Base-by-base conservation (phyloP, 2,888 invertebrate genomes). In the Caenorhabditis panamensis region DNA sequence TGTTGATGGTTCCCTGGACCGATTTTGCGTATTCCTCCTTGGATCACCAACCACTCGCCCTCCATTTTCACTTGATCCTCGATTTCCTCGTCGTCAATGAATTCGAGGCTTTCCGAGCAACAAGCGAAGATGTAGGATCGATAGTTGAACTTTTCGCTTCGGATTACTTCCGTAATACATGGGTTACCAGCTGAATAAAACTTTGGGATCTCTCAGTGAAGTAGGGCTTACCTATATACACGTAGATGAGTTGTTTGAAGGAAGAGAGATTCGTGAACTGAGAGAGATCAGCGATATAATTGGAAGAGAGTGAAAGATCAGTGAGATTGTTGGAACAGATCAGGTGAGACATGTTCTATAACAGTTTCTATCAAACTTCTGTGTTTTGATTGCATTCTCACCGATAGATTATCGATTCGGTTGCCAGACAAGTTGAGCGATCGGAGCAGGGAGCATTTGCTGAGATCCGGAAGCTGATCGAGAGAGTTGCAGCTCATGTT, bases 41-140 rank as follows among this genome's bases (percentile, higher is more conserved):
- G 59, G 18, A 76, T 51, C 6, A 49, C 41, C 16, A 80, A 49
- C 76, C 76, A 80, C 67, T 80, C 80, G 0, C 80, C 71, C 44
- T 80, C 62, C 2, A 62, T 71, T 58, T 58, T 51, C 13, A 67
- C 56, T 3, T 37, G 22, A n/a, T 76, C 76, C 8, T 71, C 71
- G 11, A 80, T 66, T 20, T n/a, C 22, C 3, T 47, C 16, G 3
- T 49, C 54, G 36, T 80, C 71, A 1, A 80, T 49, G 8, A 20
- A 13, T n/a, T 20, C n/a, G 18, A 80, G 62, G 4, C 41, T n/a
- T 28, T 80, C 76, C 1, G 64, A 61, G 24, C 76, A 80, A 44
- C 58, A 59, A 0, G 80, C 61, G 18, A 76, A 24, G n/a, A 80
- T 66, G 54, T 76, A 80, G 4, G 63, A 26, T 9, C 76, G 75